A percentile compares a stretch with the other conserved stretches of the same genome.
Evolutionary conservation across 1,140 invertebrate genomes (phyloP).

Genomic region (Geopemphigus sp.): DNA sequence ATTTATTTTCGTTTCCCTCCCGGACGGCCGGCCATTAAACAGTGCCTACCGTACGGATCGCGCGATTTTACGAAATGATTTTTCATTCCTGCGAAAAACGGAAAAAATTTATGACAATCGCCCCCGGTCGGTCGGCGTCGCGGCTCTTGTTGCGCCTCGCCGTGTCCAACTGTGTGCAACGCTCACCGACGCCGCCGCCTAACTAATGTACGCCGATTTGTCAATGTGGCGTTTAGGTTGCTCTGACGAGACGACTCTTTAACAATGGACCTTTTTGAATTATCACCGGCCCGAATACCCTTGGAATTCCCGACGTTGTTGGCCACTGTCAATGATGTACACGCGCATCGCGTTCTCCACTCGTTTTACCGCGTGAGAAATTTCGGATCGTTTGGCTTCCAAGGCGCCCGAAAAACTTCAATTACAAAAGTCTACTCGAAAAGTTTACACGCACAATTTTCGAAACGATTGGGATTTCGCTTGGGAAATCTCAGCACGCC

Average conservation of each 20-base stretch:
- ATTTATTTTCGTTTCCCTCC: slow-evolving; percentile 13
- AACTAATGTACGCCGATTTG: slow-evolving; percentile 48
- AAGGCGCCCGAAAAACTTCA: slow-evolving; percentile 14
- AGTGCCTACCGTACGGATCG: not conserved
- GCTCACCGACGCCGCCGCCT: not conserved
- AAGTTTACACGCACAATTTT: slow-evolving; percentile 22
- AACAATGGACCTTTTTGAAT: slow-evolving; percentile 46
- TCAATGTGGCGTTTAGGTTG: slow-evolving; percentile 16
- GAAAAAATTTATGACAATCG: slow-evolving; percentile 34
- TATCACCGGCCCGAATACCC: slow-evolving; percentile 1
- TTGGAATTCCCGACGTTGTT: slow-evolving; percentile 31
- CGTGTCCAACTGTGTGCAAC: too few relatives aligned
- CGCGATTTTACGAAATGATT: slow-evolving; percentile 11
- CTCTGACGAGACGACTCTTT: slow-evolving; percentile 39
- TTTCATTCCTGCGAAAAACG: slow-evolving; percentile 18
- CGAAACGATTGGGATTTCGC: not conserved
- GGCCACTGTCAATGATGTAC: not conserved
- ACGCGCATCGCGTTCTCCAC: slow-evolving; percentile 20
- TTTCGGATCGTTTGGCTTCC: not conserved
- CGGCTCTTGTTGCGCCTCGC: not conserved
- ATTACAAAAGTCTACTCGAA: slow-evolving; percentile 22
- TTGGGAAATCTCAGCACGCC: slow-evolving; percentile 22
- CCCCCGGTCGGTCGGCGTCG: too few relatives aligned
- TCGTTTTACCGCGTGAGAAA: not conserved
- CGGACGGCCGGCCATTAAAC: too few relatives aligned